Conservation (phyloP, 2,797 vertebrate genomes). For the Phalloptychus januarius region DNA sequence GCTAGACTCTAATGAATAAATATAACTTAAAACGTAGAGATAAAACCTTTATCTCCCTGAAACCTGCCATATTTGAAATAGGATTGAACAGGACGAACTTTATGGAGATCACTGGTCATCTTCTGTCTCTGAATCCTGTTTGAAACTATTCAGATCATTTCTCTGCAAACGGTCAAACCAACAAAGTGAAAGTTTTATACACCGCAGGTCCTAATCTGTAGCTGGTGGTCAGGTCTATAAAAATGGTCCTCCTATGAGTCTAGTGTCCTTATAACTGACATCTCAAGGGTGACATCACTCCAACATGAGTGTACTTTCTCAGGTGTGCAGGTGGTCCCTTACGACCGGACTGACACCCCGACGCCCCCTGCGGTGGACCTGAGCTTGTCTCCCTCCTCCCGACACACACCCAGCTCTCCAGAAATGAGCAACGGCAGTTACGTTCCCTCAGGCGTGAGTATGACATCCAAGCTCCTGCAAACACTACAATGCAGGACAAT, state of each 20-base stretch:
- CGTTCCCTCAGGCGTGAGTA: slow-evolving; percentile 85
- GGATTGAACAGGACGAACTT: background rate
- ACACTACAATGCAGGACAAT: background rate
- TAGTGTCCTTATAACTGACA: background rate
- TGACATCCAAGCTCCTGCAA: slow-evolving; percentile 4
- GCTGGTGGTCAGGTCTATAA: background rate
- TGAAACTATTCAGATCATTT: background rate
- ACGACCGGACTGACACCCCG: slow-evolving; percentile 82
- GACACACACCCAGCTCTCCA: slow-evolving; percentile 83
- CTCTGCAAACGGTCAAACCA: background rate
- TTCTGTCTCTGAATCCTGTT: background rate
- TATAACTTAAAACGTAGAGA: background rate
- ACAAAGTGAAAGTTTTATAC: background rate
- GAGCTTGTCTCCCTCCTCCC: slow-evolving; percentile 89
- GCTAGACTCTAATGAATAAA: background rate
- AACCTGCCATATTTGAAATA: background rate
- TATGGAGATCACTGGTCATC: background rate
- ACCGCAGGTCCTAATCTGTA: background rate
- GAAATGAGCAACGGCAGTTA: slow-evolving; percentile 83
- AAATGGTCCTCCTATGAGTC: background rate
- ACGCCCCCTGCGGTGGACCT: slow-evolving; percentile 89
- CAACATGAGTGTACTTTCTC: slow-evolving; percentile 43
- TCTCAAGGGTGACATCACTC: slow-evolving; percentile 7
- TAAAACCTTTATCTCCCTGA: background rate
- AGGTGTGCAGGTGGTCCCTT: slow-evolving; percentile 84